A percentile compares a stretch with the other conserved stretches of the same genome.
phyloP scores from a whole-genome alignment of 2,797 vertebrate genomes.

The Gymnoscopelus braueri region DNA sequence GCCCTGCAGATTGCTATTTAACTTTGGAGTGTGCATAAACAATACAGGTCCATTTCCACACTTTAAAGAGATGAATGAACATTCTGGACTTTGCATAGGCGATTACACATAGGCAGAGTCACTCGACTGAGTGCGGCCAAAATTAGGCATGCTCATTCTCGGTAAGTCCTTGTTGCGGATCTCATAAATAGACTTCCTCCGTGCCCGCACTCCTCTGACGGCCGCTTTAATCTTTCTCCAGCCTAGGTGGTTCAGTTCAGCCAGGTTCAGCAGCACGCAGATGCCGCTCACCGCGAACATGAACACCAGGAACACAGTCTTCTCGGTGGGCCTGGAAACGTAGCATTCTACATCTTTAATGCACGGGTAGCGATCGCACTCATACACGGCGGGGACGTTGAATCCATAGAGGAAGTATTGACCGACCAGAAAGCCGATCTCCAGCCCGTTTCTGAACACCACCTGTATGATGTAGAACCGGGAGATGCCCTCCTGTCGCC shows the following conservation, averaged over 20 bases:
- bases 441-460: conserved; percentile 92
- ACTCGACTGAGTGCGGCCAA: conserved; percentile 93
- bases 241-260: conserved; percentile 92
- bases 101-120: conserved; percentile 91
- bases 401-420: conserved; percentile 94
- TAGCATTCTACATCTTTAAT: conserved; percentile 95
- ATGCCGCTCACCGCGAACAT: conserved; percentile 95
- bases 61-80: too few species aligned
- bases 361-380: conserved; percentile 93
- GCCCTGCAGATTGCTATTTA: conserved; percentile 16
- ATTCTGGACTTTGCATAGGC: too few species aligned
- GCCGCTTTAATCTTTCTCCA: conserved; percentile 95
- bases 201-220: conserved; percentile 89
- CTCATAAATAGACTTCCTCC: conserved; percentile 93
- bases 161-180: conserved; percentile 92
- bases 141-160: conserved; percentile 92
- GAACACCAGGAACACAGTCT: conserved; percentile 93
- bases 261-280: conserved; percentile 92
- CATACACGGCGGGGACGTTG: conserved; percentile 89
- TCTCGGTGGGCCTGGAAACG: conserved; percentile 92
- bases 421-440: conserved; percentile 92
- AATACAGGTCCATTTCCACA: too few species aligned
- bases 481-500: conserved; percentile 92
- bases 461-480: conserved; percentile 95
- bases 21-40: too few species aligned